A percentile compares a stretch with the other conserved stretches of the same genome.
Evolutionary conservation across 1,140 invertebrate genomes (phyloP).

Genomic region (Callitettix versicolor): DNA sequence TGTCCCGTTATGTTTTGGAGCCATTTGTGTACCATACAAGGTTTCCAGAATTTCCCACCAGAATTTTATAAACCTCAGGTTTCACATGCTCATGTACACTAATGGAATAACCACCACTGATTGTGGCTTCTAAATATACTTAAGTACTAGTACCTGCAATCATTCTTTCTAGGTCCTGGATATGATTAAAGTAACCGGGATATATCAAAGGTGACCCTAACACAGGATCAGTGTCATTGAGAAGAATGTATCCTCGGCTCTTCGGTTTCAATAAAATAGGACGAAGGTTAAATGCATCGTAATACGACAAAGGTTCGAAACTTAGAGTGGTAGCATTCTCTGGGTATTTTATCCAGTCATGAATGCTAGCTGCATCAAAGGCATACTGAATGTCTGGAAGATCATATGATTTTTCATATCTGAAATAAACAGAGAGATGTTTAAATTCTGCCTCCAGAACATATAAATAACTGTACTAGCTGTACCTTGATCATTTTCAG

Average conservation of each 20-base stretch:
- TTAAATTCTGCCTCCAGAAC: too few species aligned
- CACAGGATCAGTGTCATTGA: slow-evolving; percentile 40
- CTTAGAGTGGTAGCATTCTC: slow-evolving; percentile 28
- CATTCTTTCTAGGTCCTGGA: slow-evolving; percentile 20
- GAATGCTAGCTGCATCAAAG: slow-evolving; percentile 38
- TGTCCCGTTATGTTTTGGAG: too few species aligned
- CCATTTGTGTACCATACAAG: too few species aligned
- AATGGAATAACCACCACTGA: too few species aligned
- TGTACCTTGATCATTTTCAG: too few species aligned
- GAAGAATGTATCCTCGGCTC: slow-evolving; percentile 36
- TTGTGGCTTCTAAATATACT: too few species aligned
- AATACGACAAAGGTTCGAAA: slow-evolving; percentile 27
- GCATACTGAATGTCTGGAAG: slow-evolving; percentile 54
- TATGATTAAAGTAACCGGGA: slow-evolving; percentile 38
- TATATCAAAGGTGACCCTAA: slow-evolving; percentile 44
- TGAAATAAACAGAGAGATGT: slow-evolving; percentile 2
- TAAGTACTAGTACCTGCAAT: slow-evolving; percentile 20
- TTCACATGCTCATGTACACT: too few species aligned
- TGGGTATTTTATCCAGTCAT: slow-evolving; percentile 30
- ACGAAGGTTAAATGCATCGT: slow-evolving; percentile 24
- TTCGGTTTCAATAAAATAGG: slow-evolving; percentile 40
- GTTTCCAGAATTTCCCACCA: too few species aligned
- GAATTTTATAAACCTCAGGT: too few species aligned
- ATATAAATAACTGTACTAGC: too few species aligned
- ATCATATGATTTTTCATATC: slow-evolving; percentile 21